Base-by-base conservation (phyloP, 2,888 invertebrate genomes). In the Patella caerulea region DNA sequence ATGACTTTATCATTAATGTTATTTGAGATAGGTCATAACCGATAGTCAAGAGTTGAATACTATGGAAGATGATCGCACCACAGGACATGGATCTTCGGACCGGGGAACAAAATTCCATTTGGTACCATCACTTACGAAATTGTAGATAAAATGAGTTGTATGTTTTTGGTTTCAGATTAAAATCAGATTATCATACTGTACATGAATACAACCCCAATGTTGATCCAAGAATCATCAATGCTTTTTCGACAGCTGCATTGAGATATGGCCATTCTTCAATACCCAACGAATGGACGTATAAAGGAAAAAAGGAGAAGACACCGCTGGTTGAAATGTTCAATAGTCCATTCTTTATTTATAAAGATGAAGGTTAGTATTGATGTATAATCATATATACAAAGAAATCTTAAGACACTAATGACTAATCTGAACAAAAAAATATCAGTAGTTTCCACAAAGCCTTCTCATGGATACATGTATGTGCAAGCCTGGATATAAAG, bases 161-260 rank as follows among this genome's bases (percentile, higher is more conserved):
- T 65, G 11, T 14, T 65, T 65, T 65, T 24, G 11, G 24, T 65
- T 65, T 65, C 65, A 65, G 65, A 65, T 65, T 65, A 24, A 65
- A 72, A 59, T 71, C 71, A 3, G 54, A n/a, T 19, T 34, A 70
- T 19, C 19, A 11, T 19, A 54, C n/a, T 54, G 24, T 29, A 7
- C 71, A 34, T 34, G 11, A 11, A 9, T 75, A 70, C 45, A 17
- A n/a, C 52, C 54, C 75, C n/a, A 11, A 52, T 14, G 53, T 45
- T 29, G 71, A 75, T 55, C 75, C 75, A 19, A 75, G 65, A 65
- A 24, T 65, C 2, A 65, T 75, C 3, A 88, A 87, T 77, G 85
- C 82, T 12, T 91, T 90, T 78, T 84, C 87, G 4, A 79, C 87
- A 5, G 90, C 90, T 19, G 89, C 88, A 2, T 88, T 85, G 78